Conservation (phyloP, 2,888 invertebrate genomes). For the Uloborus plumipes region DNA sequence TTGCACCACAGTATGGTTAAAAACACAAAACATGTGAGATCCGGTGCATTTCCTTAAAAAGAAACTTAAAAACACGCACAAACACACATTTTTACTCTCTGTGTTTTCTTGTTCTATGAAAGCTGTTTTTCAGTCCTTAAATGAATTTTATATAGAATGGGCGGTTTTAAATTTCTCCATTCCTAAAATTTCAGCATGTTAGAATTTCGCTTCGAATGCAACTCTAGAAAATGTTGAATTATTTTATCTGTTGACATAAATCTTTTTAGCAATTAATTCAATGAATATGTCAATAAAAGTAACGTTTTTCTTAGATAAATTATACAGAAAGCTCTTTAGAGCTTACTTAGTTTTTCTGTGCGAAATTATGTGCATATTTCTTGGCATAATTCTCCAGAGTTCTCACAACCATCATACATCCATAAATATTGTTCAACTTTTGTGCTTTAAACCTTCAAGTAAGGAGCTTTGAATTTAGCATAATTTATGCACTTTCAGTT, state of each 20-base stretch:
- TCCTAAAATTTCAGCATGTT: too few species aligned
- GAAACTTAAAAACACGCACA: too few species aligned
- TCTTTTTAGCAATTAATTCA: constrained; percentile 1
- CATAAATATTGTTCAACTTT: constrained; percentile 52
- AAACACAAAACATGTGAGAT: too few species aligned
- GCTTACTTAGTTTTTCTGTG: constrained; percentile 5
- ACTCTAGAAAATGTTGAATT: too few species aligned
- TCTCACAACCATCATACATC: constrained; percentile 29
- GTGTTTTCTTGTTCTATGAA: too few species aligned
- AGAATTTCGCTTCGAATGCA: too few species aligned
- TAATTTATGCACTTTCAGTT: constrained; percentile 52
- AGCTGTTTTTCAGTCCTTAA: too few species aligned
- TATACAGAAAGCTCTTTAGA: not conserved
- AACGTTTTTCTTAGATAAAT: not conserved
- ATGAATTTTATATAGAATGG: too few species aligned
- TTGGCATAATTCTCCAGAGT: constrained; percentile 11
- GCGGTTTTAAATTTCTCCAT: too few species aligned
- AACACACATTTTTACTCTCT: too few species aligned
- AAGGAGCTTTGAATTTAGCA: constrained; percentile 49
- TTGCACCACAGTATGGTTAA: too few species aligned
- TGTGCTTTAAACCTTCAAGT: constrained; percentile 27
- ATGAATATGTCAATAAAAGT: not conserved
- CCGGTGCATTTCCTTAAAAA: too few species aligned
- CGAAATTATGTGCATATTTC: constrained; percentile 54
- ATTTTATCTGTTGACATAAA: not conserved